Conservation (phyloP, 1,140 invertebrate genomes). For the Bombus consobrinus region DNA sequence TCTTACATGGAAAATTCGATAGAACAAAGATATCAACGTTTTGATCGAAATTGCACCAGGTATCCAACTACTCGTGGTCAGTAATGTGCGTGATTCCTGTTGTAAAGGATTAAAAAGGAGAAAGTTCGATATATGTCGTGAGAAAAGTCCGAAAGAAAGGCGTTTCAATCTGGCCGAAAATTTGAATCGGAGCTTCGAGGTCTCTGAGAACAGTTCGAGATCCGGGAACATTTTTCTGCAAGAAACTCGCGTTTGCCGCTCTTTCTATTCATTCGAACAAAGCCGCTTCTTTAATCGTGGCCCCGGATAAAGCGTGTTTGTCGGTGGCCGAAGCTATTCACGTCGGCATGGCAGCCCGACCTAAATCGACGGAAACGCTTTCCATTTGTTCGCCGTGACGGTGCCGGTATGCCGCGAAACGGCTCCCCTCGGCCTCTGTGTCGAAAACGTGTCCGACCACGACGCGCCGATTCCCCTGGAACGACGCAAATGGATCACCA, state of each 20-base stretch:
- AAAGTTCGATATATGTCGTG: not conserved
- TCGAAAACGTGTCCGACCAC: not conserved
- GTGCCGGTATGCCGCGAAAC: not conserved
- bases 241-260: not conserved
- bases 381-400: conserved; percentile 26
- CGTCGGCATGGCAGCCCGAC: not conserved
- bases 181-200: not conserved
- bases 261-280: conserved; percentile 19
- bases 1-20: not conserved
- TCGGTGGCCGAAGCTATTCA: conserved; percentile 15
- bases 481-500: not conserved
- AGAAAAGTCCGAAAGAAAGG: not conserved
- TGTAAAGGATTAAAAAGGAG: not conserved
- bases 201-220: not conserved
- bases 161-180: conserved; percentile 15
- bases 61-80: not conserved
- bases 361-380: conserved; percentile 42
- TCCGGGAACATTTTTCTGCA: not conserved
- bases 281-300: conserved; percentile 42
- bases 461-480: not conserved
- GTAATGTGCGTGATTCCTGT: not conserved
- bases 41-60: not conserved
- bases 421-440: not conserved
- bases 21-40: not conserved
- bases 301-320: conserved; percentile 33